Evolutionary conservation across 2,113 vertebrate species (phyloP), one percentile per base, ranked within the genome.

Genomic region (Sceloporus undulatus): DNA sequence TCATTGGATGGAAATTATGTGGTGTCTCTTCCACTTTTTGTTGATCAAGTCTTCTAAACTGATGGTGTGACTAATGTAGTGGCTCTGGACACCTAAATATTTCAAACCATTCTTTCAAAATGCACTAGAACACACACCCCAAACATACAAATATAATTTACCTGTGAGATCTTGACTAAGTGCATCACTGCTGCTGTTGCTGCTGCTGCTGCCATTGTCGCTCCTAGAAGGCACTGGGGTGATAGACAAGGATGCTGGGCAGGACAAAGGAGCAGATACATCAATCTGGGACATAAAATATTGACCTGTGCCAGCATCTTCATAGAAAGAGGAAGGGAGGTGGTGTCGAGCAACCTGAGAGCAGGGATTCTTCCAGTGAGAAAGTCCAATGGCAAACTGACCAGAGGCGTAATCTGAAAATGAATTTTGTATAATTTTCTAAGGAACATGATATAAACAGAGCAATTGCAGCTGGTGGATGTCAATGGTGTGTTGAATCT

Each of bases 191-290:
- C 97, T 77, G 70, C 86, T 66, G 25, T 98, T 97, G 90, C 97
- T 77, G 70, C 86, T 66, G 25, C 62, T 40, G 42, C 71, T 98
- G 56, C 97, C 97, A 83, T 95, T 97, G 90, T 94, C 96, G 79
- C 13, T 62, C 59, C 59, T 62, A 18, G 98, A 98, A 96, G 97
- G 96, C 96, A 98, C 96, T 48, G 98, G 98, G 89, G 97, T 98
- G 95, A 98, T 93, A 86, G 98, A 98, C 87, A 98, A 95, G 0
- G 98, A 98, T 10, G 98, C 98, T 18, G 98, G 98, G 85, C 98
- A 98, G 85, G 98, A 99, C 87, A 97, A 91, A 0, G 97, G 97
- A 76, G 96, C 97, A 0, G 96, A 95, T 79, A 97, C 86, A 74
- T 98, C 97, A 34, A 94, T 93, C 85, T 88, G 91, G 23, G 94